phyloP scores from a whole-genome alignment of 2,888 invertebrate species.

The Kuschelorhynchus macadamiae region DNA sequence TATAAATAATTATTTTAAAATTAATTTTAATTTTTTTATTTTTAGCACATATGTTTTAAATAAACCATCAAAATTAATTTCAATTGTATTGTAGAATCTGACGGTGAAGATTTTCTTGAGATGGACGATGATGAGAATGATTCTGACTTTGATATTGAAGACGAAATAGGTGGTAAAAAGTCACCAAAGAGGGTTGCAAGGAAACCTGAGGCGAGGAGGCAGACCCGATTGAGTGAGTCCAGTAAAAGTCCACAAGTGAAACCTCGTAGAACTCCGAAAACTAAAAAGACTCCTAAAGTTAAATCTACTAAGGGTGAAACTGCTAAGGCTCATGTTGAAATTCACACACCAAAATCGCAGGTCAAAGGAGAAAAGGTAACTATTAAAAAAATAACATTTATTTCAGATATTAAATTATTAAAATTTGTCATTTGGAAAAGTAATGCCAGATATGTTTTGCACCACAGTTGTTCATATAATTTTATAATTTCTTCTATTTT shows the following conservation, averaged over 20 bases:
- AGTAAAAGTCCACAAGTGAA: conserved; percentile 37
- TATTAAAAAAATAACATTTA: background rate
- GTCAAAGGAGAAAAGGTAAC: conserved; percentile 22
- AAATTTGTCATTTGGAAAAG: no score
- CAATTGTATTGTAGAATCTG: conserved; percentile 31
- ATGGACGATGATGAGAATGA: conserved; percentile 69
- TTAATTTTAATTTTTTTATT: no score
- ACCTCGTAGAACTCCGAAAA: conserved; percentile 25
- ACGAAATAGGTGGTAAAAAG: conserved; percentile 55
- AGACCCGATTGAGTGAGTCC: conserved; percentile 48
- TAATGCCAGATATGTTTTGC: no score
- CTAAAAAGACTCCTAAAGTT: conserved; percentile 18
- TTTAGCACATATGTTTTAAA: no score
- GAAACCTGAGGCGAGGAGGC: conserved; percentile 6
- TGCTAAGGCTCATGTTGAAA: conserved; percentile 8
- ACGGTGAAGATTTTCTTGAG: conserved; percentile 63
- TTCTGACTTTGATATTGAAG: conserved; percentile 69
- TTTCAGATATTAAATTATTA: no score
- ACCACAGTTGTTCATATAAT: no score
- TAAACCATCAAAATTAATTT: no score
- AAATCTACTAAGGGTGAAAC: conserved; percentile 11
- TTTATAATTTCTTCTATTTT: no score
- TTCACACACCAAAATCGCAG: conserved; percentile 1
- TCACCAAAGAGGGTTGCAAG: conserved; percentile 3
- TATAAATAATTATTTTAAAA: no score